Conservation (phyloP, 1,140 invertebrate genomes). For the Drosophila dunni region DNA sequence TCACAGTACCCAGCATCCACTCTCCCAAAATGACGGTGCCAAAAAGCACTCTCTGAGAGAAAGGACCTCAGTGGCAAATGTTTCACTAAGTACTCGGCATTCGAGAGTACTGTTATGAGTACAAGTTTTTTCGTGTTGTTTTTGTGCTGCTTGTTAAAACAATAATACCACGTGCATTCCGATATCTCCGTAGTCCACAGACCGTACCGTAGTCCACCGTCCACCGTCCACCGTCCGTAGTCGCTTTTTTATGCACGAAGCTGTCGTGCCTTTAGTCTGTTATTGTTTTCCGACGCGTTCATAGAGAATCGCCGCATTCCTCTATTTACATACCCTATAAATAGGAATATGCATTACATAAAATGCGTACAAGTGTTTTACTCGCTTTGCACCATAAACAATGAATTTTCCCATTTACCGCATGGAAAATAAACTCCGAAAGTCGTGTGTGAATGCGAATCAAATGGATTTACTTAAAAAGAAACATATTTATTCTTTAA, state of each 20-base stretch:
- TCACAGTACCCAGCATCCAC: neutral
- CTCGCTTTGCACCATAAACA: neutral
- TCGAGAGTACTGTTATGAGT: no score
- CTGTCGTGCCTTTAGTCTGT: slow-evolving; percentile 9
- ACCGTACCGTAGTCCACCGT: neutral
- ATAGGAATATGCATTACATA: slow-evolving; percentile 3
- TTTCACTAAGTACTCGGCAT: neutral
- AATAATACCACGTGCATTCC: slow-evolving; percentile 25
- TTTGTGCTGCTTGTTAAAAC: slow-evolving; percentile 9
- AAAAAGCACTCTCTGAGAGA: slow-evolving; percentile 2
- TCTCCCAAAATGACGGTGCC: neutral
- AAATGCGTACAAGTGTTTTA: neutral
- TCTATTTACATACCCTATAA: slow-evolving; percentile 4
- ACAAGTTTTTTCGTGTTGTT: neutral
- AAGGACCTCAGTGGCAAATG: neutral
- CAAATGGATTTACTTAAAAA: neutral
- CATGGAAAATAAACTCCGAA: neutral
- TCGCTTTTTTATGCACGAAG: slow-evolving; percentile 12
- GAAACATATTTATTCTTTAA: slow-evolving; percentile 21
- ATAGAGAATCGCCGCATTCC: slow-evolving; percentile 1
- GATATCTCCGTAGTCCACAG: neutral
- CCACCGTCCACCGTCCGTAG: neutral
- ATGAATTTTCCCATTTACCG: neutral
- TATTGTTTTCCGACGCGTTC: slow-evolving; percentile 8
- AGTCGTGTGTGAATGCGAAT: no score